Conservation (phyloP, 2,797 vertebrate species). For the Channallabes apus region DNA sequence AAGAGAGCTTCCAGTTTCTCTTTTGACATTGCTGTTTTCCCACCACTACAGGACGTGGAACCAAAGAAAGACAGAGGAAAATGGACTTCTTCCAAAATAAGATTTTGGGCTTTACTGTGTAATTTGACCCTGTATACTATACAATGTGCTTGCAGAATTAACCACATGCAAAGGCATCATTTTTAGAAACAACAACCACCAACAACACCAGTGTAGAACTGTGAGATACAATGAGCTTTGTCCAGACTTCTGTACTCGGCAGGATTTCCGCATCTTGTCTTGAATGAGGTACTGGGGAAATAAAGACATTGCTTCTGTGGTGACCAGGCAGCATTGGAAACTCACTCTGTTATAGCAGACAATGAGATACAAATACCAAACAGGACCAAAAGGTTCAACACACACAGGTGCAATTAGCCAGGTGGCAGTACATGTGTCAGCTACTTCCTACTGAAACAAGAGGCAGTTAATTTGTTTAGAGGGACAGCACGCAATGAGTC, state of each 20-base stretch:
- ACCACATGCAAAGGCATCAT: no score
- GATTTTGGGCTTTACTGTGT: neutral
- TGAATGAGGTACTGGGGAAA: conserved; percentile 63
- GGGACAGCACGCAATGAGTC: neutral
- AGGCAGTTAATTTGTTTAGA: conserved; percentile 1
- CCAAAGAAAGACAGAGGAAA: conserved; percentile 9
- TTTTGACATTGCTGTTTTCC: neutral
- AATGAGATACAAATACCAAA: conserved; percentile 1
- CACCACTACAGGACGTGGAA: neutral
- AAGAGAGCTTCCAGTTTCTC: neutral
- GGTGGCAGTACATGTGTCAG: conserved; percentile 29
- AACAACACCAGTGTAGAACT: neutral
- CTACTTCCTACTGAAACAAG: conserved; percentile 25
- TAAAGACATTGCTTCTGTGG: conserved; percentile 61
- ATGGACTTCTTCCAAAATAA: neutral
- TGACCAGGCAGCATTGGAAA: conserved; percentile 63
- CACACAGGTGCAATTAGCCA: conserved; percentile 30
- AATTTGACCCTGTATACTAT: neutral
- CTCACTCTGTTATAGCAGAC: conserved; percentile 17
- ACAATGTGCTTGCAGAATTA: no score
- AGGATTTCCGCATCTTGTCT: conserved; percentile 66
- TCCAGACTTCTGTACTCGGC: conserved; percentile 44
- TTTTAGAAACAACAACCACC: no score
- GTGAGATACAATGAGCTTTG: neutral
- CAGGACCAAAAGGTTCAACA: conserved; percentile 17